A percentile compares a stretch with the other conserved stretches of the same genome.
Conservation (phyloP, 2,113 vertebrate genomes). For the Gallinago jamesoni region DNA sequence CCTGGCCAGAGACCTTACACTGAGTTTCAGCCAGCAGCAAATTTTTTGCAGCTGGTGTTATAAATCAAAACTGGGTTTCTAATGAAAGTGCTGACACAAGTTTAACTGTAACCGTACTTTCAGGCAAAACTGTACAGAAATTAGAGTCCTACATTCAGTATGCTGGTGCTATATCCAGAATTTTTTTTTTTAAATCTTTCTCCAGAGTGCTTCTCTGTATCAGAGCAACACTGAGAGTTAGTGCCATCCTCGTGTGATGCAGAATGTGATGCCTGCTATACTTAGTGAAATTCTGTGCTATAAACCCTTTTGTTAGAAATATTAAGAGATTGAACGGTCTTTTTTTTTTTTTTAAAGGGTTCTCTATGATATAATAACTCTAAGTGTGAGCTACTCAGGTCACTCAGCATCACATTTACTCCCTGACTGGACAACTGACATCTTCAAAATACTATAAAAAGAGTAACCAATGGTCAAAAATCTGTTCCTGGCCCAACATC, state of each 20-base stretch:
- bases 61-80: slow-evolving; percentile 74
- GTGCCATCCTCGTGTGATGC: rapidly evolving
- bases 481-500: neutral
- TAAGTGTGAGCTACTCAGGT: neutral
- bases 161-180: neutral
- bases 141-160: neutral
- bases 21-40: slow-evolving; percentile 70
- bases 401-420: neutral
- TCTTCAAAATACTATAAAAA: neutral
- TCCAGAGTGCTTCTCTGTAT: neutral
- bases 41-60: slow-evolving; percentile 52
- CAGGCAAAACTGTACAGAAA: slow-evolving; percentile 58
- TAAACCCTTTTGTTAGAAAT: neutral
- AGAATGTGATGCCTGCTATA: neutral
- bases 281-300: rapidly evolving
- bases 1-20: slow-evolving; percentile 43
- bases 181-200: neutral
- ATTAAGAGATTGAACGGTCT: rapidly evolving
- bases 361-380: neutral
- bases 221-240: neutral
- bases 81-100: slow-evolving; percentile 71
- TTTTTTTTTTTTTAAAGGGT: neutral
- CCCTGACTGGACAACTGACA: neutral
- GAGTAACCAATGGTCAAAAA: neutral
- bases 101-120: slow-evolving; percentile 63